Evolutionary conservation across 2,797 vertebrate genomes (phyloP).

Genomic region (Leuciscus waleckii): DNA sequence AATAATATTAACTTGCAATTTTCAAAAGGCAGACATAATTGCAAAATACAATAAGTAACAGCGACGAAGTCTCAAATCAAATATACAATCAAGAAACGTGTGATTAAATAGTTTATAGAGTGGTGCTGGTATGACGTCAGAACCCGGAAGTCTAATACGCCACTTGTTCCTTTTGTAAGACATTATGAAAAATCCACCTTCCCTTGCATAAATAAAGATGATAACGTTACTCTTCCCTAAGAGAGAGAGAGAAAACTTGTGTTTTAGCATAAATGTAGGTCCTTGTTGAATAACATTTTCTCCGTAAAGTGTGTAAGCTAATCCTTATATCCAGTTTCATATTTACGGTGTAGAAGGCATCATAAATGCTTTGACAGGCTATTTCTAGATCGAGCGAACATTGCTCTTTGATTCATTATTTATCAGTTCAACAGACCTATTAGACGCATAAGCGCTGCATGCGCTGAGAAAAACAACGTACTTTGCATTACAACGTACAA

Average conservation of each 20-base stretch:
- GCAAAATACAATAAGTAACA: no score
- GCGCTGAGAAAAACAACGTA: slow-evolving; percentile 39
- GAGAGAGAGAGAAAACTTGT: fast-evolving
- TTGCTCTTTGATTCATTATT: neutral
- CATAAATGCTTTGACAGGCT: neutral
- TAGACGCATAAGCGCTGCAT: neutral
- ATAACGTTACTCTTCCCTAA: no score
- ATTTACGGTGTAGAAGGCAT: neutral
- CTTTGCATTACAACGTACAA: no score
- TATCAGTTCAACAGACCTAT: neutral
- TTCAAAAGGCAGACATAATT: no score
- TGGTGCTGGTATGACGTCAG: neutral
- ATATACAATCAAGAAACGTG: no score
- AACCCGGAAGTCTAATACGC: neutral
- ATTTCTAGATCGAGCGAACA: neutral
- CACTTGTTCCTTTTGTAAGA: neutral
- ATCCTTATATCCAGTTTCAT: neutral
- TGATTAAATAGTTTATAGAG: neutral
- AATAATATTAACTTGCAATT: no score
- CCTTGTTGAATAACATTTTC: neutral
- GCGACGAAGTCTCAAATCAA: no score
- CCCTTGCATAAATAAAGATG: neutral
- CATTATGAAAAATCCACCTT: neutral
- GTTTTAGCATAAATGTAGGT: neutral
- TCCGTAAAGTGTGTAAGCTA: neutral